Base-by-base conservation (phyloP, 1,140 invertebrate species). In the Drosophila bipectinata region DNA sequence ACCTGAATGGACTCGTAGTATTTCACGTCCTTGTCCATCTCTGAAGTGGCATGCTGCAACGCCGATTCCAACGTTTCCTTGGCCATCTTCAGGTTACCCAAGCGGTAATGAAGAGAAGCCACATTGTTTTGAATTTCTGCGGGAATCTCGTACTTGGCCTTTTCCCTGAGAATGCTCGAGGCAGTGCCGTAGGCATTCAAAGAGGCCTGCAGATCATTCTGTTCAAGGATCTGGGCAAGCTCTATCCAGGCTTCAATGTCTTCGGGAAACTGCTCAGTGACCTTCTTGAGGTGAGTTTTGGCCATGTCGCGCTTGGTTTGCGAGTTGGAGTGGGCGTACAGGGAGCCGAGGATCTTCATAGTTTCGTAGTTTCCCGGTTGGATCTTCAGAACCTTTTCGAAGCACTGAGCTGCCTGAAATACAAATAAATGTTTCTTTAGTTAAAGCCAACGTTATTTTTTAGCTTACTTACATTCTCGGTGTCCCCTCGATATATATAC, bases 171-270 rank as follows among this genome's bases (percentile, higher is more conserved):
- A 58, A 99, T 98, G 77, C 96, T 96, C 30, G 97, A 98, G 3
- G 98, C 98, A 39, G 97, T 99, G 48, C 95, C 96, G 91, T 99
- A 99, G 0, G 98, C 98, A 83, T 96, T 95, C 12, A 99, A 92
- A 1, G 98, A 95, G 21, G 94, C 95, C 92, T 96, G 96, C 28
- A 98, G 93, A 94, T 99, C 98, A 82, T 95, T 96, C 88, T 99
- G 97, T 90, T 99, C 98, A 34, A 99, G 93, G 88, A 99, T 99
- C 93, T 99, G 98, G 0, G 98, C 99, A 49, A 99, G 92, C 92
- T 99, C 99, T 74, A 99, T 99, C 98, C 99, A 99, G 1, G 98
- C 98, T 92, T 99, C 99, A 3, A 99, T 97, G 92, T 99, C 99
- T 83, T 99, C 98, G 0, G 98, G 97, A 92, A 98, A 98, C 92